A percentile compares a stretch with the other conserved stretches of the same genome.
Evolutionary conservation across 2,888 invertebrate species (phyloP).

Genomic region (Iselma pallidipennis): DNA sequence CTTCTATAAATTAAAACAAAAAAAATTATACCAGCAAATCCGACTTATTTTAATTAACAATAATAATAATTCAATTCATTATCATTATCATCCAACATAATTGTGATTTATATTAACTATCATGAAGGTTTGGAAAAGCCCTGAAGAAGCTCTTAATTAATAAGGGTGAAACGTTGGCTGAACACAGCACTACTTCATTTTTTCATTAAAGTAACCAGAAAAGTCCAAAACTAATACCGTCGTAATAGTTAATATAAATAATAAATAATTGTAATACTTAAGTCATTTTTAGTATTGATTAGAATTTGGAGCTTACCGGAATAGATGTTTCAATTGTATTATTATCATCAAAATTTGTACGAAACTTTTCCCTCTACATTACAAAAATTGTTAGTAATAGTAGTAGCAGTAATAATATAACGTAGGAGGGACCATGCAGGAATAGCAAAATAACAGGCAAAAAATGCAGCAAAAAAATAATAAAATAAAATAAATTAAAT

Average conservation of each 20-base stretch:
- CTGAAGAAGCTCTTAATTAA: no score
- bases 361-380: slow-evolving; percentile 44
- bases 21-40: no score
- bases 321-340: background rate
- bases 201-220: no score
- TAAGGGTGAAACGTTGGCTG: no score
- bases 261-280: no score
- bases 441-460: slow-evolving; percentile 24
- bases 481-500: background rate
- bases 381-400: background rate
- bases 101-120: background rate
- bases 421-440: slow-evolving; percentile 40
- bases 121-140: no score
- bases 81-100: background rate
- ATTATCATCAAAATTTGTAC: slow-evolving; percentile 20
- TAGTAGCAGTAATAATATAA: slow-evolving; percentile 22
- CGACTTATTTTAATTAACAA: no score
- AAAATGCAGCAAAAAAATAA: slow-evolving; percentile 29
- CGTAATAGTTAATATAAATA: no score
- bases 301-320: background rate
- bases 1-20: slow-evolving; percentile 59
- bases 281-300: no score
- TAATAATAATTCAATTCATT: background rate
- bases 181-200: no score
- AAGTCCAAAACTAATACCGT: no score